These are phyloP conservation scores for Rhagonycha fulva DNA, from an alignment of 2,888 invertebrate genomes.

Conservation along the genomic window DNA sequence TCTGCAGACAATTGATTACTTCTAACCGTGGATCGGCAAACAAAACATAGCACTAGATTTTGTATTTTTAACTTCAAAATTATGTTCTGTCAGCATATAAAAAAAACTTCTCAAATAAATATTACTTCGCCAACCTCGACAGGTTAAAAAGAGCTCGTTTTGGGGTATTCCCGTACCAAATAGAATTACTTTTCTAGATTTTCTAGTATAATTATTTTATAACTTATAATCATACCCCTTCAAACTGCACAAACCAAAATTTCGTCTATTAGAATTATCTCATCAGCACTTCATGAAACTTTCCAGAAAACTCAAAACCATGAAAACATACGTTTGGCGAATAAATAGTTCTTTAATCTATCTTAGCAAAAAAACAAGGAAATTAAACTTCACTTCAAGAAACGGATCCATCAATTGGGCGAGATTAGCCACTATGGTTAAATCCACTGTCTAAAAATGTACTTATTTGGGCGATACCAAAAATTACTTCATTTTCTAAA, in stretches of 20 bases:
- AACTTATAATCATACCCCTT: neutral
- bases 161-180: neutral
- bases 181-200: neutral
- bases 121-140: neutral
- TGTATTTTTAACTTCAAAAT: neutral
- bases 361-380: neutral
- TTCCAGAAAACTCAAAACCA: no score
- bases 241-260: no score
- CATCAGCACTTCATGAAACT: neutral
- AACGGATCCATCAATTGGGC: neutral
- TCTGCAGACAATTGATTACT: no score
- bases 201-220: neutral
- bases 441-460: neutral
- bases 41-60: neutral
- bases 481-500: neutral
- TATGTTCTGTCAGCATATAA: no score
- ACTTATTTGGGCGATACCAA: neutral
- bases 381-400: neutral
- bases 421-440: neutral
- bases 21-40: neutral
- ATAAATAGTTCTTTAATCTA: neutral
- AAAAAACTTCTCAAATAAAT: no score
- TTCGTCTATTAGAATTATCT: no score
- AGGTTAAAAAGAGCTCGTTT: neutral
- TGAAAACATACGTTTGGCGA: no score